These are phyloP conservation scores for Desoria tigrina DNA, from an alignment of 2,888 invertebrate genomes.

Conservation along the genomic window DNA sequence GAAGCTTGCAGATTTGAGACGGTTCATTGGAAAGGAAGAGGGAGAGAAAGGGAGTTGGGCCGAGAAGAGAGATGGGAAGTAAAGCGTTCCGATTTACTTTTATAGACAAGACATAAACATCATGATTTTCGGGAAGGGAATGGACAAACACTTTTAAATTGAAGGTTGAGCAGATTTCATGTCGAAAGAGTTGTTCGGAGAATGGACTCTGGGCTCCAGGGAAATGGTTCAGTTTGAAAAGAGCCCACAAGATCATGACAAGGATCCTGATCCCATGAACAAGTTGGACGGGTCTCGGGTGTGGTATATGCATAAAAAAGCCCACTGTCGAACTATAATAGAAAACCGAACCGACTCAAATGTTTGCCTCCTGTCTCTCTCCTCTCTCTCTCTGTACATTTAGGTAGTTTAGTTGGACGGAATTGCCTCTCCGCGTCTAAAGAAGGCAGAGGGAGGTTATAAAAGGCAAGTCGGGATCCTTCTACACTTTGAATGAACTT, in stretches of 20 bases:
- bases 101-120: slow-evolving; percentile 8
- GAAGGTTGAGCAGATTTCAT: slow-evolving; percentile 31
- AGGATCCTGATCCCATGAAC: slow-evolving; percentile 12
- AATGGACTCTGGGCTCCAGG: slow-evolving; percentile 43
- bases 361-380: too few species aligned
- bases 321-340: slow-evolving; percentile 5
- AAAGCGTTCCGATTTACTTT: slow-evolving; percentile 1
- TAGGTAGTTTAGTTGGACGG: too few species aligned
- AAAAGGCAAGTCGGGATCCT: too few species aligned
- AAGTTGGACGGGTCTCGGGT: neutral
- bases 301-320: too few species aligned
- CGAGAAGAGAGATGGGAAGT: neutral
- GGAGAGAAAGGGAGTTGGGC: too few species aligned
- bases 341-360: neutral
- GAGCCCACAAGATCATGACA: slow-evolving; percentile 30
- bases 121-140: slow-evolving; percentile 1
- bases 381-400: too few species aligned
- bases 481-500: too few species aligned
- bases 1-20: too few species aligned
- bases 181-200: slow-evolving; percentile 35
- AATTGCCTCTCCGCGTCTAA: too few species aligned
- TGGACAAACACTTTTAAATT: slow-evolving; percentile 26
- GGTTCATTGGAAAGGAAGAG: too few species aligned
- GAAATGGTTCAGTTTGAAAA: slow-evolving; percentile 20
- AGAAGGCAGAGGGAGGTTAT: too few species aligned